Conservation (phyloP, 2,113 vertebrate species). For the Turnix velox region DNA sequence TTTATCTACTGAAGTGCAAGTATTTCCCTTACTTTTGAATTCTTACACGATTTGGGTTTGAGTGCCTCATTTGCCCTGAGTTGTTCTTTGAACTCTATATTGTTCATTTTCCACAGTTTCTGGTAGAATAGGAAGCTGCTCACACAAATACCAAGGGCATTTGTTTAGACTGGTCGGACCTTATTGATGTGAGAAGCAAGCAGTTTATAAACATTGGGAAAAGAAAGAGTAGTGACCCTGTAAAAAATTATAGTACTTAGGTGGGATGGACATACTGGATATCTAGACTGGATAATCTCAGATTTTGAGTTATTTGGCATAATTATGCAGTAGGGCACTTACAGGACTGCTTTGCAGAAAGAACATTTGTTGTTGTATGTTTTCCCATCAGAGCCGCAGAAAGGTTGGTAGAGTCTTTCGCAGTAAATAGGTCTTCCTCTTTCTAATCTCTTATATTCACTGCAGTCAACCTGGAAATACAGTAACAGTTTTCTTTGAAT, state of each 20-base stretch:
- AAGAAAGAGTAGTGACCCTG: neutral
- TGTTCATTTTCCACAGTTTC: neutral
- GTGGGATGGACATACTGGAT: neutral
- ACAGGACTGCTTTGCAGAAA: constrained; percentile 57
- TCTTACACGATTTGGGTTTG: neutral
- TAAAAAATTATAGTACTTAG: neutral
- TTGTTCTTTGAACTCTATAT: neutral
- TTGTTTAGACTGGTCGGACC: neutral
- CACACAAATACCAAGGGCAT: neutral
- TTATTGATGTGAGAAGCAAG: neutral
- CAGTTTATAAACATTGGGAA: neutral
- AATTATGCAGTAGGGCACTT: neutral
- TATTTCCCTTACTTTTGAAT: neutral
- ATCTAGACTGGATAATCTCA: neutral
- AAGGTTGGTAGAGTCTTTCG: constrained; percentile 26
- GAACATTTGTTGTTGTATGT: constrained; percentile 57
- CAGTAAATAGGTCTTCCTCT: constrained; percentile 44
- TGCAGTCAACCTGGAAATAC: constrained; percentile 50
- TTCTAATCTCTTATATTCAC: constrained; percentile 33
- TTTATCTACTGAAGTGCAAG: neutral
- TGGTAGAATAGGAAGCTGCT: neutral
- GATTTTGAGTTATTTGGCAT: neutral
- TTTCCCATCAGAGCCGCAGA: constrained; percentile 47
- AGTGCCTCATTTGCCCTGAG: neutral
- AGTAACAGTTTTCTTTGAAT: neutral